Evolutionary conservation across 2,113 vertebrate genomes (phyloP).

Genomic region (Esox niger): DNA sequence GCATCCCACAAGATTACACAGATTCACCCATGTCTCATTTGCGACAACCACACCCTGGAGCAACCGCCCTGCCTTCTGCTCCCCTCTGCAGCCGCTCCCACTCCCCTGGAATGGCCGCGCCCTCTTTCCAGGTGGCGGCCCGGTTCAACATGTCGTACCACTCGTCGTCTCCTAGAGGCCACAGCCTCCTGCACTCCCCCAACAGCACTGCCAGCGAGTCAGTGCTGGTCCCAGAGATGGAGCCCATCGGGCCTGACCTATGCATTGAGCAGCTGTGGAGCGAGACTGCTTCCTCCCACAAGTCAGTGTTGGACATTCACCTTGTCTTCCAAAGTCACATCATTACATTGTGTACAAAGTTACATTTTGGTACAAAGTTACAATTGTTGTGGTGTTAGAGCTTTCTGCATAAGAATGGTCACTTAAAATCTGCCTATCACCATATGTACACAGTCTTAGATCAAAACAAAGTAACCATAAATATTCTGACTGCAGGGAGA

Average conservation of each 20-base stretch:
- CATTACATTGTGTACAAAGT: no score
- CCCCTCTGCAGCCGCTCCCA: conserved; percentile 82
- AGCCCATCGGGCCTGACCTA: conserved; percentile 90
- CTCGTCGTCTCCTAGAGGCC: conserved; percentile 76
- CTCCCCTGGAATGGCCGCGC: conserved; percentile 89
- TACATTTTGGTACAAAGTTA: no score
- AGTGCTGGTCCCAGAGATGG: conserved; percentile 78
- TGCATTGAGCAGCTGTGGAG: conserved; percentile 97
- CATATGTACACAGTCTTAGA: no score
- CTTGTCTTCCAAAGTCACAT: no score
- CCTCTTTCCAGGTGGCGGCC: conserved; percentile 86
- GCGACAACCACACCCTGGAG: not conserved
- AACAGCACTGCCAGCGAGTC: conserved; percentile 80
- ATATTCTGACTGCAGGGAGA: conserved; percentile 75
- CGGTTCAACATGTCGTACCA: conserved; percentile 89
- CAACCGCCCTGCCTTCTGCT: not conserved
- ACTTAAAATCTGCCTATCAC: no score
- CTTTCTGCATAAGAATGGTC: no score
- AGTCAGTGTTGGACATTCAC: conserved; percentile 58
- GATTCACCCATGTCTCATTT: no score
- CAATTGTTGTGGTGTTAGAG: no score
- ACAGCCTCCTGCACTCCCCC: conserved; percentile 77
- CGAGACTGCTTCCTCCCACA: conserved; percentile 71
- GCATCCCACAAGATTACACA: no score
- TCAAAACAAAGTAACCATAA: no score